Base-by-base conservation (phyloP, 2,888 invertebrate genomes). In the Vandiemenella viatica region DNA sequence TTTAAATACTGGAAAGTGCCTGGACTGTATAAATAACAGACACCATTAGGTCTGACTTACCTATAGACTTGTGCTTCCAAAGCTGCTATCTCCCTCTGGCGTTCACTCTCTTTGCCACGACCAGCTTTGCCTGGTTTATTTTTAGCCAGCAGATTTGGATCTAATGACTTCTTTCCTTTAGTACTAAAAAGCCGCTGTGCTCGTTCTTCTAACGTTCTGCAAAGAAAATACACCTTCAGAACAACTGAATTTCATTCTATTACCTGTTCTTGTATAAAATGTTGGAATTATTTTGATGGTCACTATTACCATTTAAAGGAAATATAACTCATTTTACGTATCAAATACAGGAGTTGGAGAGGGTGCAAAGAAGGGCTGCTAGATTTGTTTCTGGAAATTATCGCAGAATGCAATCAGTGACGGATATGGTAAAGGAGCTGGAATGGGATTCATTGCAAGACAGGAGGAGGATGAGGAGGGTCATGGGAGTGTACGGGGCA, bases 131-230 rank as follows among this genome's bases (percentile, higher is more conserved):
- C 85, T 2, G 81, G 81, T 54, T 87, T 88, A 55, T 85, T 86
- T 63, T 93, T 95, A 0, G 93, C 92, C 63, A 95, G 81, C 47
- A 97, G 70, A 16, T 87, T 80, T 21, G 91, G 88, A 66, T 96
- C 95, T 42, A 97, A 67, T 8, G 93, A 88, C 46, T 85, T 89
- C 62, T 92, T 81, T 0, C 96, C 96, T 68, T 98, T 98, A 0
- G 93, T 97, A 52, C 85, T 84, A 64, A 95, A 98, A 54, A 99
- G 72, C 54, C 98, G 76, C 64, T 96, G 91, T 1, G 98, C 98
- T 58, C 98, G 75, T 68, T 99, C 96, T 69, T 97, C 95, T 46
- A 98, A 69, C 5, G 97, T 97, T 1, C 79, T 77, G 56, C 13
- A 60, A 58, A 37, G 19, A 37, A 38, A 37, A 15, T 26, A n/a